Percentiles rank a stretch among this genome's conserved stretches.
These are phyloP conservation scores for Actenoides lindsayi DNA, from an alignment of 2,113 vertebrate genomes.

Conservation along the genomic window DNA sequence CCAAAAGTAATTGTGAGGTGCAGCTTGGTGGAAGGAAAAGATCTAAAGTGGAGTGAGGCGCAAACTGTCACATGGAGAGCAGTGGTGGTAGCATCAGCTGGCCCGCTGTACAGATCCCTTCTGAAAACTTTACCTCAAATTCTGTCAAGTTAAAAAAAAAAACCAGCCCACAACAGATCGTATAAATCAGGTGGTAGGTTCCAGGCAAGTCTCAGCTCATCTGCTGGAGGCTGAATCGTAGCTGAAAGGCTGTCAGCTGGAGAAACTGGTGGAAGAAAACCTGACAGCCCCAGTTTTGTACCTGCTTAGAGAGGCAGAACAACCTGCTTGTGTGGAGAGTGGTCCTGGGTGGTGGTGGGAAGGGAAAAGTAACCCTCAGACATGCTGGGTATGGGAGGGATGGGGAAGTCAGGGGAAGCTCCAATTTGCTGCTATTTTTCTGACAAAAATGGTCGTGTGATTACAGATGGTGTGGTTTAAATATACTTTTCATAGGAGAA, in stretches of 20 bases:
- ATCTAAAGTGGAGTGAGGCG: background rate
- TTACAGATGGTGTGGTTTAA: background rate
- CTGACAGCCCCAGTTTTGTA: background rate
- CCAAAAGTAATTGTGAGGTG: constrained; percentile 52
- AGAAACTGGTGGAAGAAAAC: background rate
- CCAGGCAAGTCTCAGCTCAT: constrained; percentile 1
- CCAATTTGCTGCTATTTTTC: background rate
- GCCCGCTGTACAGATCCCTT: background rate
- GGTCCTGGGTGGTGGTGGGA: background rate
- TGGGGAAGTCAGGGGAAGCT: background rate
- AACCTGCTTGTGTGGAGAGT: background rate
- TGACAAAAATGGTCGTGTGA: background rate
- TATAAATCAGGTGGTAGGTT: background rate
- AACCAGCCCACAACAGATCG: background rate
- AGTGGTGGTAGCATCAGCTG: background rate
- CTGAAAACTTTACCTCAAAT: background rate
- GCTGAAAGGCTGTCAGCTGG: background rate
- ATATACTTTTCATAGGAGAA: background rate
- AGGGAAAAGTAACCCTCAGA: background rate
- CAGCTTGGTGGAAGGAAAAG: constrained; percentile 32
- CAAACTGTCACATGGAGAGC: background rate
- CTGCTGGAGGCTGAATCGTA: background rate
- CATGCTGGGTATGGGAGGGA: background rate
- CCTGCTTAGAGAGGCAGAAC: background rate
- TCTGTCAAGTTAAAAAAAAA: background rate